Evolutionary conservation across 2,888 invertebrate species (phyloP), one percentile per base, ranked within the genome.

Genomic region (Nycteola revayana): DNA sequence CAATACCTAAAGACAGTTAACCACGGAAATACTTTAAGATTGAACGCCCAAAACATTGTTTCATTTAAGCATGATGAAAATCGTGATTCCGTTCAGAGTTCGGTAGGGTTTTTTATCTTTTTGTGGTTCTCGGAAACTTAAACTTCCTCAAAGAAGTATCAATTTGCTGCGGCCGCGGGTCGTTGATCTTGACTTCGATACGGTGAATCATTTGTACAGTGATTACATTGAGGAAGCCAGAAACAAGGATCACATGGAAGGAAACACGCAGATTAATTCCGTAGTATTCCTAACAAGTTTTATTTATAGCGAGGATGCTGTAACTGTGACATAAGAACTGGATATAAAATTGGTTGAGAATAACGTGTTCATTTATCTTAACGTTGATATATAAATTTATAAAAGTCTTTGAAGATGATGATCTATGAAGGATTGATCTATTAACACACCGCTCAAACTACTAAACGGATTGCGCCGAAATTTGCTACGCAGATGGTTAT

Each of bases 171-270:
- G 68, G 67, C 61, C 59, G 54, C 57, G 49, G 74, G 73, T 65
- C 70, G 63, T 60, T 65, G 71, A 75, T 71, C 75, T 71, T 72
- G 62, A 42, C 74, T 71, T 72, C 64, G 43, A 35, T 34, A 53
- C 52, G 42, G 52, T 71, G 72, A 72, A 53, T 73, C 70, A 69
- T 61, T 64, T 62, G 49, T 42, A 53, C 57, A 39, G 39, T 53
- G 58, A 70, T 65, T 65, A 68, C 53, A 48, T 58, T 54, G 60
- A 63, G 66, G 63, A 65, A 67, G 62, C 56, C 45, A 58, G 45
- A 40, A 42, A 57, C 58, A 40, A 42, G 37, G 44, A 35, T 29
- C 42, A 45, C 32, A 33, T 42, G 20, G 24, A 37, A 20, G 31
- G 33, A 42, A 39, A 48, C 48, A 50, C 46, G 32, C 29, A 40